Percentiles rank a stretch among this genome's conserved stretches.
Conservation (phyloP, 1,140 invertebrate genomes). For the Phymorhynchus buccinoides region DNA sequence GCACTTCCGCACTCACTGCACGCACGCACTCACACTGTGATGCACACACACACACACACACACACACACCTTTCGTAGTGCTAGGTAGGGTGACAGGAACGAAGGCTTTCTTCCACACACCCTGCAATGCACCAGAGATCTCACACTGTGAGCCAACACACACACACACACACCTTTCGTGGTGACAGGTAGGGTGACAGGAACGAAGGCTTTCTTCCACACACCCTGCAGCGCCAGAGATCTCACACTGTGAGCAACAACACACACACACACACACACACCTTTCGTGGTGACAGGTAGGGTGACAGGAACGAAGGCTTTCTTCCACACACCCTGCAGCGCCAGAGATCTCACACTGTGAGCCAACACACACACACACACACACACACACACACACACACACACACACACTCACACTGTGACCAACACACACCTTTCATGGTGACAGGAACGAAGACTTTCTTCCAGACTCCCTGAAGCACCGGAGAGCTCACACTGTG, state of each 20-base stretch:
- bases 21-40: background rate
- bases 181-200: slow-evolving; percentile 35
- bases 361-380: background rate
- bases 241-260: slow-evolving; percentile 25
- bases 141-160: slow-evolving; percentile 11
- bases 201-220: slow-evolving; percentile 43
- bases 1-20: background rate
- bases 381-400: too few relatives aligned
- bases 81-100: slow-evolving; percentile 36
- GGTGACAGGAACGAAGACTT: too few relatives aligned
- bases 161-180: slow-evolving; percentile 19
- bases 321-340: slow-evolving; percentile 41
- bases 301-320: slow-evolving; percentile 36
- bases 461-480: too few relatives aligned
- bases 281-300: slow-evolving; percentile 48
- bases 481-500: slow-evolving; percentile 32
- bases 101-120: slow-evolving; percentile 46
- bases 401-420: too few relatives aligned
- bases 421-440: too few relatives aligned
- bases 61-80: slow-evolving; percentile 8
- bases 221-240: slow-evolving; percentile 37
- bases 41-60: slow-evolving; percentile 14
- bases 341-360: slow-evolving; percentile 27
- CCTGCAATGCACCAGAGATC: slow-evolving; percentile 34
- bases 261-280: too few relatives aligned